Evolutionary conservation across 2,797 vertebrate genomes (phyloP).

Genomic region (Huso huso): DNA sequence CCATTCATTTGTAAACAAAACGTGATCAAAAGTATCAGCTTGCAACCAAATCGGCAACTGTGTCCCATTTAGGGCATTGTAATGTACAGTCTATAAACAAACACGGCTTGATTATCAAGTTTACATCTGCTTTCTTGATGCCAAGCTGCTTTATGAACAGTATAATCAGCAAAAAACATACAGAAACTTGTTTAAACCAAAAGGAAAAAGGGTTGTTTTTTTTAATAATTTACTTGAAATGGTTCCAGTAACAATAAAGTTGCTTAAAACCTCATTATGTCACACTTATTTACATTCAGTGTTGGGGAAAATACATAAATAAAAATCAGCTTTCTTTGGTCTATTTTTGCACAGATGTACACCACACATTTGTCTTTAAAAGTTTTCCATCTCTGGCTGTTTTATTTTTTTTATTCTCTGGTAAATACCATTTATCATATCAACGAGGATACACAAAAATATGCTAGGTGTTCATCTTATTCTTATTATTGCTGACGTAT

Average conservation of each 20-base stretch:
- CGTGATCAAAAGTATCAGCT: conserved; percentile 16
- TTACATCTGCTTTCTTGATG: conserved; percentile 5
- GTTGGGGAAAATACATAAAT: not conserved
- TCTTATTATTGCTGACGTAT: too few relatives aligned
- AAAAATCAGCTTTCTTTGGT: not conserved
- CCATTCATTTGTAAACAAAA: conserved; percentile 4
- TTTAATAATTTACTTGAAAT: conserved; percentile 1
- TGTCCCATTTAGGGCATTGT: not conserved
- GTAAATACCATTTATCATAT: too few relatives aligned
- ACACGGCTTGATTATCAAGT: conserved; percentile 17
- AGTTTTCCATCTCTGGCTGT: too few relatives aligned
- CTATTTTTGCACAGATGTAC: not conserved
- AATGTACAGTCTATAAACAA: not conserved
- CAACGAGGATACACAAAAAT: too few relatives aligned
- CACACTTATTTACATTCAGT: too few relatives aligned
- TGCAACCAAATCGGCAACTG: conserved; percentile 29
- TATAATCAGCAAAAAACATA: too few relatives aligned
- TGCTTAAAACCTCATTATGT: not conserved
- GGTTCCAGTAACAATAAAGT: too few relatives aligned
- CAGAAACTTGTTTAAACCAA: too few relatives aligned
- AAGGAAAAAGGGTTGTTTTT: not conserved
- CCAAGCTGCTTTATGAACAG: too few relatives aligned
- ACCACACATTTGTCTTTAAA: too few relatives aligned
- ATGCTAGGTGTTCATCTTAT: too few relatives aligned
- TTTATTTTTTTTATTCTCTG: too few relatives aligned